phyloP scores from a whole-genome alignment of 2,797 vertebrate species.

The Sebastes vulpes region DNA sequence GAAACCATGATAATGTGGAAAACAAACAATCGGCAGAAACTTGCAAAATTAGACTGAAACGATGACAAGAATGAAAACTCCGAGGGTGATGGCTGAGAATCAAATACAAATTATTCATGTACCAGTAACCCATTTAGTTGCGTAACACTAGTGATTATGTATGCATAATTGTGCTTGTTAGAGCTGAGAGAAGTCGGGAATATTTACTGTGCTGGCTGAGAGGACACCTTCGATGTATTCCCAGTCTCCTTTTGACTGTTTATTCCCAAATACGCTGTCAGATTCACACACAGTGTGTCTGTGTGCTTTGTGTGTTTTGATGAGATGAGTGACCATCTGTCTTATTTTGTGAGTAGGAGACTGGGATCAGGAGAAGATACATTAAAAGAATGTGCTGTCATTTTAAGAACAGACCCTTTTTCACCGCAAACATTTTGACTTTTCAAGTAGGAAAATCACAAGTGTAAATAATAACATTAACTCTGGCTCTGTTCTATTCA shows the following conservation, averaged over 20 bases:
- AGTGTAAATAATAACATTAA: neutral
- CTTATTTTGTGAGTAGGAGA: neutral
- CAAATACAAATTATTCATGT: conserved; percentile 81
- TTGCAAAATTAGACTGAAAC: conserved; percentile 27
- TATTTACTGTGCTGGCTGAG: conserved; percentile 60
- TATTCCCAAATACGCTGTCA: conserved; percentile 20
- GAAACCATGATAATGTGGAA: neutral
- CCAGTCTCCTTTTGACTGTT: conserved; percentile 12
- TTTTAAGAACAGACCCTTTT: neutral
- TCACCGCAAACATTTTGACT: neutral
- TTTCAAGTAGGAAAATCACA: neutral
- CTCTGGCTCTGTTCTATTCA: neutral
- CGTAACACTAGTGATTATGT: conserved; percentile 75
- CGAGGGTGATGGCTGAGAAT: conserved; percentile 49
- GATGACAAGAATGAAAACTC: conserved; percentile 39
- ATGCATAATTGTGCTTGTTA: conserved; percentile 74
- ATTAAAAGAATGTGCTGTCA: neutral
- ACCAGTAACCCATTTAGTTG: conserved; percentile 81
- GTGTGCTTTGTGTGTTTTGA: neutral
- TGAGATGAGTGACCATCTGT: conserved; percentile 4
- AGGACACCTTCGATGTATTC: conserved; percentile 40
- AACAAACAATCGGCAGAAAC: neutral
- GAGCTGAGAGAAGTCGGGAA: conserved; percentile 60
- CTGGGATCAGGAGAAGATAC: neutral
- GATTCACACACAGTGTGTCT: neutral